Conservation (phyloP, 2,797 vertebrate genomes). For the Danio aesculapii region DNA sequence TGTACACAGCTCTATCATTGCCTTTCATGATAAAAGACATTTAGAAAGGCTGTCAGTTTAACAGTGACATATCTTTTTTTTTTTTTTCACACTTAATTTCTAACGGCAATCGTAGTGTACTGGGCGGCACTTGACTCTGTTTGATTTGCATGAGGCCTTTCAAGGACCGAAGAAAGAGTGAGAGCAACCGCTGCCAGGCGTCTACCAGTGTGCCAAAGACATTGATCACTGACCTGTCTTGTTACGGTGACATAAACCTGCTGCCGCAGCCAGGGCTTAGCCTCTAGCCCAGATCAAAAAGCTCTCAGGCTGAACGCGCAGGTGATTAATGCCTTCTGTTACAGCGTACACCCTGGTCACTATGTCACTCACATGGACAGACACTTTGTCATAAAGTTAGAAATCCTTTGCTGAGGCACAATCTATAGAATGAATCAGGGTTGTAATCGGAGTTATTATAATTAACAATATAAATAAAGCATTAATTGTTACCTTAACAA, state of each 20-base stretch:
- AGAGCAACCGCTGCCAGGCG: conserved; percentile 25
- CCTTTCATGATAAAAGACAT: not conserved
- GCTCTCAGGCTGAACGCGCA: conserved; percentile 40
- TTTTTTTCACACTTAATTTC: not conserved
- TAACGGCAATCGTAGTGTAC: not conserved
- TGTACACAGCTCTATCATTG: conserved; percentile 16
- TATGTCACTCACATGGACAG: conserved; percentile 58
- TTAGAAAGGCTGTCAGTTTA: conserved; percentile 13
- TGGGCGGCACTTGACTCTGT: not conserved
- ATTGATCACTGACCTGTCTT: conserved; percentile 62
- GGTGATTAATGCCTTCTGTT: conserved; percentile 55
- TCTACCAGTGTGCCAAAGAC: conserved; percentile 45
- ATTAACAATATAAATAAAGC: not conserved
- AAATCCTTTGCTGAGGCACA: conserved; percentile 24
- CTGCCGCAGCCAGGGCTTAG: conserved; percentile 44
- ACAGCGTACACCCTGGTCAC: conserved; percentile 34
- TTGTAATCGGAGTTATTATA: too few relatives aligned
- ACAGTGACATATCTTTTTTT: not conserved
- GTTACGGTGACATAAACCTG: conserved; percentile 57
- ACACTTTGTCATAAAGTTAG: conserved; percentile 45
- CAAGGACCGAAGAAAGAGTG: conserved; percentile 21
- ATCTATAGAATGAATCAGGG: conserved; percentile 6
- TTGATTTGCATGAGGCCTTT: conserved; percentile 51
- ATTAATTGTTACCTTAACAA: too few relatives aligned
- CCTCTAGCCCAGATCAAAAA: conserved; percentile 35